A percentile compares a stretch with the other conserved stretches of the same genome.
These are phyloP conservation scores for Lamprotornis superbus DNA, from an alignment of 2,113 vertebrate species.

Conservation along the genomic window DNA sequence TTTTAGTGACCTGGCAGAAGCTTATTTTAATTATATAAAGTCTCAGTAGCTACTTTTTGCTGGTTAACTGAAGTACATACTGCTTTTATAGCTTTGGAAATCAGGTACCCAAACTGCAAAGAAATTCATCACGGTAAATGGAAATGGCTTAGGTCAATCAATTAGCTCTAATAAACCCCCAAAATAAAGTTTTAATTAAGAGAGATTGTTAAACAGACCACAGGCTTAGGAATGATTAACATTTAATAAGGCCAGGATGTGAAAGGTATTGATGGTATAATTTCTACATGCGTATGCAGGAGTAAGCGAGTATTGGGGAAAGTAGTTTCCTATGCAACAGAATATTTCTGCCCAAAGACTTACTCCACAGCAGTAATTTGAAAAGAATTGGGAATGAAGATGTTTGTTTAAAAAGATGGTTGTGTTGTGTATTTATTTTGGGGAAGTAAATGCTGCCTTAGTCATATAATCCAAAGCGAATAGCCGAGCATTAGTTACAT, in stretches of 20 bases:
- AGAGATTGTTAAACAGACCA: constrained; percentile 58
- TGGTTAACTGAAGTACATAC: neutral
- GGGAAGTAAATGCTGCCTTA: neutral
- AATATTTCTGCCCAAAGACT: neutral
- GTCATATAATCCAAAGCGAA: neutral
- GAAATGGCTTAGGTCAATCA: constrained; percentile 61
- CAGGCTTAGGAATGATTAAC: constrained; percentile 58
- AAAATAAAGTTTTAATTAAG: constrained; percentile 69
- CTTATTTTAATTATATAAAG: neutral
- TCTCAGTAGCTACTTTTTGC: neutral
- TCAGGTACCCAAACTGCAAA: neutral
- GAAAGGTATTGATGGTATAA: constrained; percentile 54
- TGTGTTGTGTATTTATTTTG: neutral
- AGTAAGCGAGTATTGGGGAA: neutral
- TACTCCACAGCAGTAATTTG: neutral
- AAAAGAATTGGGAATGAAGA: neutral
- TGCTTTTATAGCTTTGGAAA: neutral
- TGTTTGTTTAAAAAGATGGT: neutral
- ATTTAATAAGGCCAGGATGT: constrained; percentile 44
- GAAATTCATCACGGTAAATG: constrained; percentile 58
- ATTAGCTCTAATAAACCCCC: constrained; percentile 66
- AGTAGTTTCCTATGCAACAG: neutral
- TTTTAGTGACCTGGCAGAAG: neutral
- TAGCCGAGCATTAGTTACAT: neutral
- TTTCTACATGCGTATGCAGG: neutral